These are phyloP conservation scores for Nematolebias whitei DNA, from an alignment of 2,113 vertebrate species.

Conservation along the genomic window DNA sequence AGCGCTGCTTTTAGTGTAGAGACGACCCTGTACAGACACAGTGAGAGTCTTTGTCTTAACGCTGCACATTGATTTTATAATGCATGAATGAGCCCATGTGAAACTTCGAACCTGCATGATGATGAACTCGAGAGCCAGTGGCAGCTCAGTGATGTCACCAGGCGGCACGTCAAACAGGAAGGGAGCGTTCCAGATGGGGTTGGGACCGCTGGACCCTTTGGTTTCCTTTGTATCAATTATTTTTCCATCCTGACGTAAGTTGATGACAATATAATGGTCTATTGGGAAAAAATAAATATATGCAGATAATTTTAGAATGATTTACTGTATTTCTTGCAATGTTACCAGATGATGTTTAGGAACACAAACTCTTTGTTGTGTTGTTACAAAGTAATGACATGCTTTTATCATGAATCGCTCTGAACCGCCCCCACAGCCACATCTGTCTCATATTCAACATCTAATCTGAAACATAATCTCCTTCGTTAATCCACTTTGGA, in stretches of 20 bases:
- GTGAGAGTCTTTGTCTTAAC: background rate
- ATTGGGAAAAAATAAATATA: conserved; percentile 32
- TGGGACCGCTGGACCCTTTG: conserved; percentile 69
- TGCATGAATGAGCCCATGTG: background rate
- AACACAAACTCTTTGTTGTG: background rate
- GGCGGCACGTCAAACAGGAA: conserved; percentile 83
- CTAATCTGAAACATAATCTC: conserved; percentile 20
- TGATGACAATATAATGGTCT: conserved; percentile 84
- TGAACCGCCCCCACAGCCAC: background rate
- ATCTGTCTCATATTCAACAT: conserved; percentile 8
- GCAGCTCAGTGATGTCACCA: conserved; percentile 76
- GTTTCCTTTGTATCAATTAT: conserved; percentile 82
- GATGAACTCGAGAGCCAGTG: conserved; percentile 77
- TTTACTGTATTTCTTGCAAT: too few species aligned
- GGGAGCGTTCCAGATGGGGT: conserved; percentile 83
- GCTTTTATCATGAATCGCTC: background rate
- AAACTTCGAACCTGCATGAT: conserved; percentile 81
- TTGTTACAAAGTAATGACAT: background rate
- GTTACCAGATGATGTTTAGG: background rate
- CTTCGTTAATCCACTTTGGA: conserved; percentile 17
- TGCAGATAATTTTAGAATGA: background rate
- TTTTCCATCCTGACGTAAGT: conserved; percentile 70
- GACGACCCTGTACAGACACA: conserved; percentile 68
- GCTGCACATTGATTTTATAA: background rate
- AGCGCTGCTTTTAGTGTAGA: conserved; percentile 76